Base-by-base conservation (phyloP, 1,140 invertebrate species). In the Sycophaga agraensis region DNA sequence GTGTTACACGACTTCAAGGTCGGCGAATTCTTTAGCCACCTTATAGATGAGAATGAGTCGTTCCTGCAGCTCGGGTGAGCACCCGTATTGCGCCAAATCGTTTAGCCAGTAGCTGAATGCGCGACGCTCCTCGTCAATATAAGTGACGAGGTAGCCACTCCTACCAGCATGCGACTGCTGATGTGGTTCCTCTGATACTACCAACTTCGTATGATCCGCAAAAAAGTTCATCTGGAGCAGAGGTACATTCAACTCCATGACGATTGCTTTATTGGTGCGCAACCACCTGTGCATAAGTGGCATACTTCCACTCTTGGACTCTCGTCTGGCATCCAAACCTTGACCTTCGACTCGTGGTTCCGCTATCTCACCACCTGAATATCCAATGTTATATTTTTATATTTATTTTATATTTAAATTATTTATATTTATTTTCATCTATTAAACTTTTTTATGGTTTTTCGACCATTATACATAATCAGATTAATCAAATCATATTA, bases 191-290 rank as follows among this genome's bases (percentile, higher is more conserved):
- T 88, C 59, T 83, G 74, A 91, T 2, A 91, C 75, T 57, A 91
- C 89, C 17, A 91, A 81, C 73, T 91, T 91, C 7, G 86, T 87
- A 71, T 91, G 89, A 71, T 91, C 89, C 70, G 89, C 89, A 75
- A 91, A 91, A 73, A 79, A 79, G 45, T 91, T 91, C n/a, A 92
- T 86, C 83, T 90, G 82, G n/a, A 80, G 57, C 9, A 78, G 65
- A 0, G 75, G 75, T n/a, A 72, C 70, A 6, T 70, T 76, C 12
- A 91, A 75, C 66, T 89, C 87, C 73, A 91, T 83, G 11, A 91
- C 85, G 53, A 92, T 90, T n/a, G 88, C 89, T 65, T 86, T 87
- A 49, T 85, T 82, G 2, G 89, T 90, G 45, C 90, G 76, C 67
- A 91, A 84, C 90, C 90, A 91, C 8, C 85, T 84, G 51, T 71